Conservation (phyloP, 2,888 invertebrate species). For the Lathronympha strigana region DNA sequence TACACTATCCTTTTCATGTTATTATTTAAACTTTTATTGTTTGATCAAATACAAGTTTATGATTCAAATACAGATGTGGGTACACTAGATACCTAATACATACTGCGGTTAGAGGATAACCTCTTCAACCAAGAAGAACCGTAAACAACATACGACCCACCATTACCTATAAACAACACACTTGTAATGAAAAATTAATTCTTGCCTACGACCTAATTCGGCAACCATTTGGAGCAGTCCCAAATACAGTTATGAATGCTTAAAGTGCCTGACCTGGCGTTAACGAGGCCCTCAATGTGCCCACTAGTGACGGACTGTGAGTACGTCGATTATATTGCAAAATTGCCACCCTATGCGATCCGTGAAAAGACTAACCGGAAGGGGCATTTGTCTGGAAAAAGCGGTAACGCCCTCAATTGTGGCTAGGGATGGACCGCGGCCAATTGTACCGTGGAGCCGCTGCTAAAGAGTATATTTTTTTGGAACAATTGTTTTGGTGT, state of each 20-base stretch:
- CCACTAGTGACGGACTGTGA: slow-evolving; percentile 29
- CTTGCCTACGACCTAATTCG: slow-evolving; percentile 35
- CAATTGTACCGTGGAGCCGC: neutral
- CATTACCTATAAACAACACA: slow-evolving; percentile 16
- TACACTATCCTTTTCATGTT: too few relatives aligned
- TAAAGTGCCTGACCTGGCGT: slow-evolving; percentile 36
- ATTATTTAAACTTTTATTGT: too few relatives aligned
- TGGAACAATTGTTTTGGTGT: too few relatives aligned
- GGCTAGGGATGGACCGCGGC: slow-evolving; percentile 9
- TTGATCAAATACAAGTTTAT: too few relatives aligned
- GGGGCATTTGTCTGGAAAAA: slow-evolving; percentile 15
- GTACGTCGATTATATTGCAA: slow-evolving; percentile 19
- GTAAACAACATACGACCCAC: slow-evolving; percentile 16
- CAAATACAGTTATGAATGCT: slow-evolving; percentile 42
- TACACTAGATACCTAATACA: neutral
- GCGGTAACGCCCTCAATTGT: slow-evolving; percentile 13
- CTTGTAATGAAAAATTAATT: slow-evolving; percentile 39
- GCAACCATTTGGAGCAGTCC: slow-evolving; percentile 38
- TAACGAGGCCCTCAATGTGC: slow-evolving; percentile 39
- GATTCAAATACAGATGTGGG: too few relatives aligned
- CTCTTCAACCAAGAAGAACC: neutral
- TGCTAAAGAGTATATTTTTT: neutral
- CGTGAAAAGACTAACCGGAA: slow-evolving; percentile 11
- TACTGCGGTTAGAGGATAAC: neutral
- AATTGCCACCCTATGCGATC: slow-evolving; percentile 19